These are phyloP conservation scores for Piaya cayana DNA, from an alignment of 2,113 vertebrate genomes.

Conservation along the genomic window DNA sequence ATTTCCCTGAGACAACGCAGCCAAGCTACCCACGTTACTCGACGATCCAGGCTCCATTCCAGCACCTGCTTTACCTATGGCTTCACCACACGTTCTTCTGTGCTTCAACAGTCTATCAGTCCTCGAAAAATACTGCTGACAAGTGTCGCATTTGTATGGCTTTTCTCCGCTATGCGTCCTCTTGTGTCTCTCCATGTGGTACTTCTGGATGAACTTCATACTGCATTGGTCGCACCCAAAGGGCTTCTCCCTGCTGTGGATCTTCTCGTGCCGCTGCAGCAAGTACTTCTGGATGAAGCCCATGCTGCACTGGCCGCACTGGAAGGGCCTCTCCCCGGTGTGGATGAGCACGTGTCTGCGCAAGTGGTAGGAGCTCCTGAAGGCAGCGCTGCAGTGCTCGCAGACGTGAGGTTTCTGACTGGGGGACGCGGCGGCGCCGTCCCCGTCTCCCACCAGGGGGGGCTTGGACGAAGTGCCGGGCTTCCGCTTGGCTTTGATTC, in stretches of 20 bases:
- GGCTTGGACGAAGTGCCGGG: constrained; percentile 82
- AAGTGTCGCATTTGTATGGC: constrained; percentile 98
- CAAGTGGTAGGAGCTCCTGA: constrained; percentile 97
- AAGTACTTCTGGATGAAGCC: constrained; percentile 99
- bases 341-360: constrained; percentile 98
- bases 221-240: constrained; percentile 98
- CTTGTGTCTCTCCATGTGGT: constrained; percentile 99
- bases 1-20: constrained; percentile 96
- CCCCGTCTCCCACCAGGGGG: constrained; percentile 86
- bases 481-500: constrained; percentile 93
- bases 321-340: constrained; percentile 97
- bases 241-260: constrained; percentile 97
- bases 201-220: constrained; percentile 99
- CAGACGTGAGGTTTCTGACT: constrained; percentile 98
- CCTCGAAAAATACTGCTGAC: constrained; percentile 99
- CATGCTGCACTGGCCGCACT: constrained; percentile 99
- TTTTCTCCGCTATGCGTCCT: constrained; percentile 99
- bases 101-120: constrained; percentile 99
- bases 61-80: constrained; percentile 89
- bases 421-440: constrained; percentile 87
- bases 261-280: constrained; percentile 96
- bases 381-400: constrained; percentile 96
- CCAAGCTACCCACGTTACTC: constrained; percentile 80
- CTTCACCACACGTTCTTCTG: constrained; percentile 98
- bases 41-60: constrained; percentile 88